phyloP scores from a whole-genome alignment of 2,797 vertebrate species.

The Geotrypetes seraphini region DNA sequence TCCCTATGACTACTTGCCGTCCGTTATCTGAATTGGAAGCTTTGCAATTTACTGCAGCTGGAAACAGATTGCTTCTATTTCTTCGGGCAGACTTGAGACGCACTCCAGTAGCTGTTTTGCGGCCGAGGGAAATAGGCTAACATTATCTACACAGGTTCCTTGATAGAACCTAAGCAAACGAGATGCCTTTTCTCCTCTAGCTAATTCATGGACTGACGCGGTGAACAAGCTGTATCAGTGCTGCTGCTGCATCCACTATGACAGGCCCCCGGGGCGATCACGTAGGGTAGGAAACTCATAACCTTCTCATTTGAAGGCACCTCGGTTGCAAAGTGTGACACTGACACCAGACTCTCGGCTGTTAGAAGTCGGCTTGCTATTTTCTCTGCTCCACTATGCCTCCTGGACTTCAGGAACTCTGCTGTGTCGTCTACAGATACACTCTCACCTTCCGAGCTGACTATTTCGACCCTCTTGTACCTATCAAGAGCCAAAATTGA shows the following conservation, averaged over 20 bases:
- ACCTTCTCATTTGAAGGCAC: slow-evolving; percentile 16
- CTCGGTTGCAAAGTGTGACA: slow-evolving; percentile 10
- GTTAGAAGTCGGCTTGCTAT: slow-evolving; percentile 9
- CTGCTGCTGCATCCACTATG: slow-evolving; percentile 8
- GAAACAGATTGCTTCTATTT: slow-evolving; percentile 36
- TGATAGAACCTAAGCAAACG: slow-evolving; percentile 30
- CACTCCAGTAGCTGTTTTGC: neutral
- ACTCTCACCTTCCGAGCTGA: slow-evolving; percentile 3
- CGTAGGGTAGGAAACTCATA: slow-evolving; percentile 8
- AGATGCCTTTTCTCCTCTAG: slow-evolving; percentile 24
- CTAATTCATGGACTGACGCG: slow-evolving; percentile 5
- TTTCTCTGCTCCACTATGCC: neutral
- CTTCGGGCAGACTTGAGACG: slow-evolving; percentile 25
- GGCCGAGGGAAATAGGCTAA: neutral
- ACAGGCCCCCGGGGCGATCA: slow-evolving; percentile 16
- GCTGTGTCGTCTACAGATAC: neutral
- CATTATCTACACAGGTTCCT: too few relatives aligned
- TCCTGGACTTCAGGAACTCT: neutral
- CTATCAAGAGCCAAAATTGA: too few relatives aligned
- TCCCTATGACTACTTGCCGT: slow-evolving; percentile 42
- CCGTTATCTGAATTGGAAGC: slow-evolving; percentile 39
- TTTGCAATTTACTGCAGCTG: slow-evolving; percentile 35
- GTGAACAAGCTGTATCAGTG: slow-evolving; percentile 9
- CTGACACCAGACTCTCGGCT: slow-evolving; percentile 22
- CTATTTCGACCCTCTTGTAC: too few relatives aligned